Evolutionary conservation across 2,888 invertebrate species (phyloP).

Genomic region (Ctena decussata): DNA sequence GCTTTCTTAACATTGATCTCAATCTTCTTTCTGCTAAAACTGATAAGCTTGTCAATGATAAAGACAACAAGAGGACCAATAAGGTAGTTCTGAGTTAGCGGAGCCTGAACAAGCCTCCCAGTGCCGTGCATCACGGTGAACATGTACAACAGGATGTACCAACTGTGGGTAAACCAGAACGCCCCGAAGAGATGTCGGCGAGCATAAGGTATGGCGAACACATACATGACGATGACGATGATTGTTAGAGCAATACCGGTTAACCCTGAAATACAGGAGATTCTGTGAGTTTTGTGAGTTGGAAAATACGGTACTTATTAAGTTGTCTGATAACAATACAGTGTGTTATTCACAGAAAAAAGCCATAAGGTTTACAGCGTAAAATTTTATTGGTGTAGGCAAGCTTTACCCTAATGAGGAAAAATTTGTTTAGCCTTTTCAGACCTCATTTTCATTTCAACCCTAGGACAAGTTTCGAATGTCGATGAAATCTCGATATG

Average conservation of each 20-base stretch:
- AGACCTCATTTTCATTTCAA: too few species aligned
- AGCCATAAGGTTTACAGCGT: too few species aligned
- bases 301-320: too few species aligned
- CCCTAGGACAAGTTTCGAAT: too few species aligned
- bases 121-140: slow-evolving; percentile 89
- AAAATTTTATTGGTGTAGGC: too few species aligned
- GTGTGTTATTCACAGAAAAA: too few species aligned
- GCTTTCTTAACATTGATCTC: slow-evolving; percentile 89
- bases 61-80: slow-evolving; percentile 89
- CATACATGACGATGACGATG: slow-evolving; percentile 88
- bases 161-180: slow-evolving; percentile 89
- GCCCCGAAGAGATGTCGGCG: slow-evolving; percentile 88
- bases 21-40: slow-evolving; percentile 89
- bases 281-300: too few species aligned
- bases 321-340: too few species aligned
- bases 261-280: slow-evolving; percentile 86
- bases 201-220: slow-evolving; percentile 89
- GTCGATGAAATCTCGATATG: too few species aligned
- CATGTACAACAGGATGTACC: slow-evolving; percentile 89
- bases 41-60: slow-evolving; percentile 89
- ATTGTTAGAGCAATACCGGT: slow-evolving; percentile 89
- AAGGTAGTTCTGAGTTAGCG: slow-evolving; percentile 89
- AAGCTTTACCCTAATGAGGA: too few species aligned
- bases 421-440: too few species aligned
- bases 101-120: slow-evolving; percentile 89